These are phyloP conservation scores for Amphipyra berbera DNA, from an alignment of 2,888 invertebrate genomes.

Conservation along the genomic window DNA sequence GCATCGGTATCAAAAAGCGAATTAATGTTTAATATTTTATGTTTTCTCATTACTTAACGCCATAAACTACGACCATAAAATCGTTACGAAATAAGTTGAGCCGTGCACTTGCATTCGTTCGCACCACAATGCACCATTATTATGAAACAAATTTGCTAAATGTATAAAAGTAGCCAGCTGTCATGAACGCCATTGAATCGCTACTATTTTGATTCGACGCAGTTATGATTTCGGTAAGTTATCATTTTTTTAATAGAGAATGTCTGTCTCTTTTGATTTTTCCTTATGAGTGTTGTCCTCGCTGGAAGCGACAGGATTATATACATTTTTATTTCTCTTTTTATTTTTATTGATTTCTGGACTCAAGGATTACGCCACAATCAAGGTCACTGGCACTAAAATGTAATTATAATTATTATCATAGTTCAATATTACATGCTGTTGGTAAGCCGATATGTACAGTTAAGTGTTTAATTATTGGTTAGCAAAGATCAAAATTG, in stretches of 20 bases:
- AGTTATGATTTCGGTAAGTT: constrained; percentile 68
- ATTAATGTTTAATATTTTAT: constrained; percentile 37
- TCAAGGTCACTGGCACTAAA: not conserved
- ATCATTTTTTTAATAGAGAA: constrained; percentile 13
- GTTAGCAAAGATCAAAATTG: no score
- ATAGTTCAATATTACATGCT: no score
- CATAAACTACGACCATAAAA: constrained; percentile 45
- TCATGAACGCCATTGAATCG: constrained; percentile 52
- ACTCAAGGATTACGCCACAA: not conserved
- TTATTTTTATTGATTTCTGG: not conserved
- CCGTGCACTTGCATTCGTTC: constrained; percentile 23
- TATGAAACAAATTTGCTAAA: constrained; percentile 54
- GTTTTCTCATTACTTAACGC: constrained; percentile 52
- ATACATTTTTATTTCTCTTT: not conserved
- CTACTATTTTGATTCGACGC: constrained; percentile 46
- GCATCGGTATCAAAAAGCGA: constrained; percentile 19
- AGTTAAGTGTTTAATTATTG: no score
- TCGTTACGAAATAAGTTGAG: constrained; percentile 35
- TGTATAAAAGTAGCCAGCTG: constrained; percentile 66
- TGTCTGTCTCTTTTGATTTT: no score
- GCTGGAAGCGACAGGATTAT: not conserved
- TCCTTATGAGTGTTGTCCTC: no score
- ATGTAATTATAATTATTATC: not conserved
- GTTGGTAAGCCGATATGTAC: not conserved
- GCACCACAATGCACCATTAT: constrained; percentile 57